Conservation (phyloP, 92 coral and sea anemone species). For the Palythoa caribaeorum region DNA sequence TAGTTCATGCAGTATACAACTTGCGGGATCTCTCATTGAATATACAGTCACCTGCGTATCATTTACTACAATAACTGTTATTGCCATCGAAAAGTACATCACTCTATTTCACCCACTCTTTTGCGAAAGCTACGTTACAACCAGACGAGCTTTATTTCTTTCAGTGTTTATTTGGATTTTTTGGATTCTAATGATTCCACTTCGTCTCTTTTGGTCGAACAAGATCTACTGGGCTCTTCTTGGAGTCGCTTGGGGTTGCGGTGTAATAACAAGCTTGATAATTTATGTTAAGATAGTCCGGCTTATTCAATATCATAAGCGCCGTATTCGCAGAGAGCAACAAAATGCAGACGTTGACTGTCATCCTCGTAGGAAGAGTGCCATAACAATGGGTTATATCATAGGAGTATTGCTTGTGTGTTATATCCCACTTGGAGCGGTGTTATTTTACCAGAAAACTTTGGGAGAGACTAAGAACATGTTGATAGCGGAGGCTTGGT, state of each 20-base stretch:
- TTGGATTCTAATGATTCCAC: slow-evolving; percentile 17
- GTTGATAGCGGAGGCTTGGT: slow-evolving; percentile 41
- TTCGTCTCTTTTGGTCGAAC: slow-evolving; percentile 13
- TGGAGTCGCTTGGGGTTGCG: slow-evolving; percentile 27
- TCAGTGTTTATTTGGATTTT: slow-evolving; percentile 22
- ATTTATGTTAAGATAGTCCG: slow-evolving; percentile 24
- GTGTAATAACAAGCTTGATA: not conserved
- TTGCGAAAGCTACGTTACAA: not conserved
- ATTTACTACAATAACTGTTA: slow-evolving; percentile 29
- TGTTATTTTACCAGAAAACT: slow-evolving; percentile 8
- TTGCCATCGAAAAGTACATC: slow-evolving; percentile 23
- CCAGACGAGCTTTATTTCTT: not conserved
- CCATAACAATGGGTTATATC: slow-evolving; percentile 45
- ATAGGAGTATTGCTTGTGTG: slow-evolving; percentile 18
- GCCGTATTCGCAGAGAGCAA: slow-evolving; percentile 17
- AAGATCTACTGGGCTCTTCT: slow-evolving; percentile 10
- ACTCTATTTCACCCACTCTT: slow-evolving; percentile 30
- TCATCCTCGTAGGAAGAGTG: not conserved
- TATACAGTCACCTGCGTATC: slow-evolving; percentile 18
- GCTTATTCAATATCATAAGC: slow-evolving; percentile 23
- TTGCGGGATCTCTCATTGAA: slow-evolving; percentile 23
- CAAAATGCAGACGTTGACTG: not conserved
- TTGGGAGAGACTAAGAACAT: not conserved
- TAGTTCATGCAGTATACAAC: not conserved
- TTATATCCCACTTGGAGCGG: slow-evolving; percentile 23